These are phyloP conservation scores for Loriculus beryllinus DNA, from an alignment of 2,797 vertebrate genomes.

Conservation along the genomic window DNA sequence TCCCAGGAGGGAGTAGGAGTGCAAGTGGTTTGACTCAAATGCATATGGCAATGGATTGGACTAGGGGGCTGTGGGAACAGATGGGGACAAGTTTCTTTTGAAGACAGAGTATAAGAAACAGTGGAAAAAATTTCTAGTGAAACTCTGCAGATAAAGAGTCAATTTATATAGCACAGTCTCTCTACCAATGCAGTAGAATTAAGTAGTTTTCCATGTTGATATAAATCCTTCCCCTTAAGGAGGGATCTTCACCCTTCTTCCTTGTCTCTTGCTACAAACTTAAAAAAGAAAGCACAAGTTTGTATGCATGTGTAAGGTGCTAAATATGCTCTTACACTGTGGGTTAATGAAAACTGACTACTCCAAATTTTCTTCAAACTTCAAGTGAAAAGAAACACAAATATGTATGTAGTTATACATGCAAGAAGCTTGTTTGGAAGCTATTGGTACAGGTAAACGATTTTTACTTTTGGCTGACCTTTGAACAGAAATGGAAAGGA, in stretches of 20 bases:
- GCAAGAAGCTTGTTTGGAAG: conserved; percentile 49
- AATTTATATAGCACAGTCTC: not conserved
- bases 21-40: not conserved
- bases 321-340: not conserved
- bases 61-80: not conserved
- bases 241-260: not conserved
- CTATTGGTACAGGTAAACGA: conserved; percentile 37
- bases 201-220: conserved; percentile 33
- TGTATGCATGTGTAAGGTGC: not conserved
- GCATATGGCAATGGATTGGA: not conserved
- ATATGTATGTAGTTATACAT: conserved; percentile 25
- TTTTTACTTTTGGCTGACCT: conserved; percentile 65
- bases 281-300: not conserved
- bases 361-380: not conserved
- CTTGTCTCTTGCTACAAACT: not conserved
- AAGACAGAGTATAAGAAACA: not conserved
- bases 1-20: not conserved
- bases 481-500: conserved; percentile 45
- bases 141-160: not conserved
- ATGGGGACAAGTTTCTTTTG: not conserved
- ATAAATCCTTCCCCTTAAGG: not conserved
- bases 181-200: not conserved
- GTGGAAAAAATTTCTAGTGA: not conserved
- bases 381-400: conserved; percentile 34
- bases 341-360: not conserved